A percentile compares a stretch with the other conserved stretches of the same genome.
phyloP scores from a whole-genome alignment of 35 echinoderm and acorn worm species.

The Eucidaris tribuloides region DNA sequence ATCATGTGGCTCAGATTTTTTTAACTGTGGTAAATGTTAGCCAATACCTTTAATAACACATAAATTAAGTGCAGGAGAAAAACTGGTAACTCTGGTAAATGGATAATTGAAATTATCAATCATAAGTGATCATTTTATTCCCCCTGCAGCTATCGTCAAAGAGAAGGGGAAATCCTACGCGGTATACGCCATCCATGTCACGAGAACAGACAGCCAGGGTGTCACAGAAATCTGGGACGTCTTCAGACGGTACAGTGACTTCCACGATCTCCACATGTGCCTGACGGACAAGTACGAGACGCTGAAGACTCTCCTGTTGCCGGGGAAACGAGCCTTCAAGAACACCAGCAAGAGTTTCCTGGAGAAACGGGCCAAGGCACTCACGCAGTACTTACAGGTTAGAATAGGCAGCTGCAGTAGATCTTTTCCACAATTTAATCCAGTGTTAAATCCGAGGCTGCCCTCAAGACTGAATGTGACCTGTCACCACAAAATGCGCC shows the following conservation, averaged over 20 bases:
- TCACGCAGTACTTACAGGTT: constrained; percentile 88
- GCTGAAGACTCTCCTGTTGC: constrained; percentile 60
- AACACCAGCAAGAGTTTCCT: constrained; percentile 77
- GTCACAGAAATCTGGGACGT: constrained; percentile 87
- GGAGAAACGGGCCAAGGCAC: constrained; percentile 77
- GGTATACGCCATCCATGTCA: constrained; percentile 88
- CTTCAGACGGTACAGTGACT: constrained; percentile 90
- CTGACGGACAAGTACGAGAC: constrained; percentile 69
- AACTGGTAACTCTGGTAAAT: too few species aligned
- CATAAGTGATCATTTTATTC: not conserved
- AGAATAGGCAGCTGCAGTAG: not conserved
- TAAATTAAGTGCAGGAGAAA: too few species aligned
- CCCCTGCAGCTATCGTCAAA: constrained; percentile 67
- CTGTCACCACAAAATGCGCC: too few species aligned
- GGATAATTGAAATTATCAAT: too few species aligned
- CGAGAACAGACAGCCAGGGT: constrained; percentile 52
- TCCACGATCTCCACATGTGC: constrained; percentile 93
- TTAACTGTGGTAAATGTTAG: too few species aligned
- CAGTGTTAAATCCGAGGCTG: not conserved
- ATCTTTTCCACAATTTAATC: not conserved
- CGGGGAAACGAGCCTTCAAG: constrained; percentile 77
- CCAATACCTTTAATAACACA: too few species aligned
- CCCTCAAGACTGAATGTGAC: not conserved
- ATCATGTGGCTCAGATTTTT: too few species aligned
- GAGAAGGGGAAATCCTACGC: constrained; percentile 78